Conservation (phyloP, 2,888 invertebrate genomes). For the Mongoloraphidia duomilia region DNA sequence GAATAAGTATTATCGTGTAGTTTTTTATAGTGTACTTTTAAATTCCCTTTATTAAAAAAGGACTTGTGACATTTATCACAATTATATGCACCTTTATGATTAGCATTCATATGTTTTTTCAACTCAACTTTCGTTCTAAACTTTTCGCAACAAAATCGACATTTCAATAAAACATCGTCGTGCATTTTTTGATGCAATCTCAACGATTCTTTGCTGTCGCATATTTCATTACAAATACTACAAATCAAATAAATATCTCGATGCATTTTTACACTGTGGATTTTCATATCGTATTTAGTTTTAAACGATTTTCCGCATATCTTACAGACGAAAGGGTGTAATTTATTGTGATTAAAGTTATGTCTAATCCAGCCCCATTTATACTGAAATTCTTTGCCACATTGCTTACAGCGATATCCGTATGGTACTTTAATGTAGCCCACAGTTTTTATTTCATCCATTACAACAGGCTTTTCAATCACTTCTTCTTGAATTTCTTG, state of each 20-base stretch:
- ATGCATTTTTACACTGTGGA: no score
- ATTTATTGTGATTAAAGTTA: no score
- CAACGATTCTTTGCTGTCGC: constrained; percentile 17
- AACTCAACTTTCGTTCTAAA: neutral
- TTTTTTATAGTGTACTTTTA: neutral
- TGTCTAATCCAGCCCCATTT: no score
- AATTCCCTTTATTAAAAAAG: constrained; percentile 4
- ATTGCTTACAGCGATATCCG: neutral
- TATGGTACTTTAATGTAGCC: no score
- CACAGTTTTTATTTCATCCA: no score
- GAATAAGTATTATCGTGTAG: constrained; percentile 2
- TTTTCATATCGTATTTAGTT: no score
- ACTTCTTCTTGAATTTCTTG: no score
- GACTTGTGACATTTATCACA: constrained; percentile 6
- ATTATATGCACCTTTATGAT: neutral
- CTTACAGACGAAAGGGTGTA: no score
- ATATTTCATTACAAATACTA: no score
- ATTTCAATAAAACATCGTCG: neutral
- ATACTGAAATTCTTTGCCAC: constrained; percentile 3
- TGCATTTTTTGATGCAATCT: constrained; percentile 28
- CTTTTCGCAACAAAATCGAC: neutral
- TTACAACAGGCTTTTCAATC: no score
- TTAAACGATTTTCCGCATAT: no score
- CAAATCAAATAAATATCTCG: no score
- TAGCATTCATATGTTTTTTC: neutral